Evolutionary conservation across 2,113 vertebrate species (phyloP).

Genomic region (Sander lucioperca): DNA sequence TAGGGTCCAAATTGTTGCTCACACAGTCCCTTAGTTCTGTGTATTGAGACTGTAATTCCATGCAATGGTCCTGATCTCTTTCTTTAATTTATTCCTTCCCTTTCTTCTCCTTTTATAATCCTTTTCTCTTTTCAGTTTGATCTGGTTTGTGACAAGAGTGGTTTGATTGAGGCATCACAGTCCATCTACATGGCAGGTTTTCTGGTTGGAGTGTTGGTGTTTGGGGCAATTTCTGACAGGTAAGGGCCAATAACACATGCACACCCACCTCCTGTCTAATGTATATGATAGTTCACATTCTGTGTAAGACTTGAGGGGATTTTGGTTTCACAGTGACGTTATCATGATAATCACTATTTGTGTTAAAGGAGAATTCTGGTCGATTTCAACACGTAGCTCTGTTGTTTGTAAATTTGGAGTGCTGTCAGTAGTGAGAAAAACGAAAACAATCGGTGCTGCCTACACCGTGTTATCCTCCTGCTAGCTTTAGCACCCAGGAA

Average conservation of each 20-base stretch:
- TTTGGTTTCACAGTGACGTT: too few species aligned
- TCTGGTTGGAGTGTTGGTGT: conserved; percentile 84
- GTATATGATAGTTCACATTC: not conserved
- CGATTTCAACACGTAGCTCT: too few species aligned
- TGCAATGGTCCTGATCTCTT: not conserved
- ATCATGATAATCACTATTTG: too few species aligned
- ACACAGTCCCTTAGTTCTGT: not conserved
- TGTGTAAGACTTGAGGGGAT: not conserved
- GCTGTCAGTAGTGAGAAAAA: too few species aligned
- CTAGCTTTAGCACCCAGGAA: too few species aligned
- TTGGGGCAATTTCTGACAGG: conserved; percentile 89
- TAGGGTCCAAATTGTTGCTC: not conserved
- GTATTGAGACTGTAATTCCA: not conserved
- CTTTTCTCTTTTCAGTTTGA: conserved; percentile 85
- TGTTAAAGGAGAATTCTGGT: too few species aligned
- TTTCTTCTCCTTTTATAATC: not conserved
- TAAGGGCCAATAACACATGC: conserved; percentile 53
- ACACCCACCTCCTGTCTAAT: not conserved
- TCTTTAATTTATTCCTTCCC: not conserved
- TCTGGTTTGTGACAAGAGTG: conserved; percentile 87
- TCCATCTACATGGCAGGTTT: conserved; percentile 89
- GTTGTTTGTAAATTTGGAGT: too few species aligned
- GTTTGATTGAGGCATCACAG: conserved; percentile 86
- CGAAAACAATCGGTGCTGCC: too few species aligned
- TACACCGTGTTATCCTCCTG: too few species aligned